Base-by-base conservation (phyloP, 2,888 invertebrate genomes). In the Coremacera marginata region DNA sequence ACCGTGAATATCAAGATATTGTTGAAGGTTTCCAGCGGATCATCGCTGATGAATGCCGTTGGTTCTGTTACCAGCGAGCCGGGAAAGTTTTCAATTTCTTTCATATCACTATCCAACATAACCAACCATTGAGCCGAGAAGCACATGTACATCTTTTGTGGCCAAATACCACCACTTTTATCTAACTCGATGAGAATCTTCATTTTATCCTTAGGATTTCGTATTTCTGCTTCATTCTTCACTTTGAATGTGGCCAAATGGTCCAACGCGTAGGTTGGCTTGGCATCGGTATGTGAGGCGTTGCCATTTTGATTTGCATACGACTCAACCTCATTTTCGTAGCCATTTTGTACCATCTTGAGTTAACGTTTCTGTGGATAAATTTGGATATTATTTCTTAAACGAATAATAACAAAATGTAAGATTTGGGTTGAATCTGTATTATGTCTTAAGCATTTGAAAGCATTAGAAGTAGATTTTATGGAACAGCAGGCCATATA, bases 211-310 rank as follows among this genome's bases (percentile, higher is more conserved):
- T 95, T 94, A 0, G 97, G 96, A 89, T 95, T 95, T 80, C 95
- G 93, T 83, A 96, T 94, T 82, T 96, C 96, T 44, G 94, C 94
- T 89, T 96, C 95, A 85, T 95, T 92, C 81, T 96, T 96, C 81
- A 98, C 96, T 62, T 98, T 97, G 91, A 99, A 99, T 37, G 99
- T 99, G 83, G 99, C 99, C 90, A 99, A 93, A 91, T 99, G 99
- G 89, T 99, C 98, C 90, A 99, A 94, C 82, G 95, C 93, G 90
- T 98, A 98, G 5, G 94, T 94, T 62, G 95, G 94, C 80, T 93
- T 92, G 31, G 77, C 75, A 22, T 85, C 77, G 2, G 19, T 25
- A 3, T 60, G 76, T 51, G 34, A 75, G 27, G 73, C 67, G 31
- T 71, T 75, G 55, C 73, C 74, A 52, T 75, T 76, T 60, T 57